Base-by-base conservation (phyloP, 1,140 invertebrate genomes). In the Ips typographus region DNA sequence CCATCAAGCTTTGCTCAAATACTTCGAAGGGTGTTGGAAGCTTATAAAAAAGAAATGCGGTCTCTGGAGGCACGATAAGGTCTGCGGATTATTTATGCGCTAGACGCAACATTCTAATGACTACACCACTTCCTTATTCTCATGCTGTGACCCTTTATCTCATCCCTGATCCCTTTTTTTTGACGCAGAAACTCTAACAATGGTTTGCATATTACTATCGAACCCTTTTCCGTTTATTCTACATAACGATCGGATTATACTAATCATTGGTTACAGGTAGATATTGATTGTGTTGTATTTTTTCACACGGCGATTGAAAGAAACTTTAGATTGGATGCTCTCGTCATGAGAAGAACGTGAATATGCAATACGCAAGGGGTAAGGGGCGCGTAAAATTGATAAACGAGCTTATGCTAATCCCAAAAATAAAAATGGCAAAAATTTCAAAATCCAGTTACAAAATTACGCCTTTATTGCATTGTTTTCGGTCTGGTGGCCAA, bases 381-480 rank as follows among this genome's bases (percentile, higher is more conserved):
- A 22, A 22, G 22, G 22, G 22, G 22, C 22, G 22, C 22, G 22
- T 22, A 22, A 22, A 22, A 22, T 22, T 22, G 22, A 22, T 22
- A 22, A 22, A 22, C 22, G 22, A 22, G 22, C 22, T 22, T 22
- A 22, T 22, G 22, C 22, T 22, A 22, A 22, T 22, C 22, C 22
- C 22, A 22, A 22, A 22, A 22, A 22, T 22, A 22, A 22, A 22
- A 22, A 22, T 22, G 22, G 22, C 22, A 22, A 22, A 22, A 22
- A 22, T 22, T 22, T 53, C 7, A 73, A 73, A 72, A 62, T 68
- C 72, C 62, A 40, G 58, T 73, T 73, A 73, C 44, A 41, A 52
- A 8, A 44, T 36, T 58, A 43, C 51, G 64, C 42, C 47, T 22
- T 22, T 22, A 57, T 44, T 55, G 47, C 22, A 41, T 63, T 62